Conservation (phyloP, 2,113 vertebrate species). For the Equus przewalskii region DNA sequence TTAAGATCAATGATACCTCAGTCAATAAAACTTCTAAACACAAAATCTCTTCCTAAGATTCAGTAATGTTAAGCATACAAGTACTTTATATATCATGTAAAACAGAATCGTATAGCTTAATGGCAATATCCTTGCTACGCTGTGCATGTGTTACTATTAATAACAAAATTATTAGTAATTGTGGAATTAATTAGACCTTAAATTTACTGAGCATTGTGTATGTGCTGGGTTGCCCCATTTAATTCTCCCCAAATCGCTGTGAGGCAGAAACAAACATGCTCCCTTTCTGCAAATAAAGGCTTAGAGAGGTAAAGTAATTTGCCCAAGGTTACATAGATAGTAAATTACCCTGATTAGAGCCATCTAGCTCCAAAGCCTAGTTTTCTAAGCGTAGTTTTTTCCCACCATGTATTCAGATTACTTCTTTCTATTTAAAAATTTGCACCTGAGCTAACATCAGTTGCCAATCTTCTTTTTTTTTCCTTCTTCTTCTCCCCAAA, state of each 20-base stretch:
- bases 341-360: neutral
- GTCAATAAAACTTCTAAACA: neutral
- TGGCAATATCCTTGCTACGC: neutral
- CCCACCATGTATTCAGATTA: neutral
- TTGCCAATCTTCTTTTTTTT: no score
- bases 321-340: neutral
- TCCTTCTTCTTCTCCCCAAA: no score
- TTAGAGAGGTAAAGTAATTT: neutral
- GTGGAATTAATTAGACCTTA: conserved; percentile 39
- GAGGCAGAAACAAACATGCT: neutral
- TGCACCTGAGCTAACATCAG: no score
- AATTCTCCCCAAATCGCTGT: neutral
- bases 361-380: neutral
- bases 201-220: neutral
- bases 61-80: neutral
- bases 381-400: neutral
- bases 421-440: neutral
- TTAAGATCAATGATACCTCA: neutral
- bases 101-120: neutral
- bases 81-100: neutral
- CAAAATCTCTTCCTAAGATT: neutral
- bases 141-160: neutral
- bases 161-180: conserved; percentile 40
- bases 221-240: neutral
- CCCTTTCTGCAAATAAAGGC: neutral